Evolutionary conservation across 2,797 vertebrate species (phyloP), one percentile per base, ranked within the genome.

Genomic region (Limnodromus scolopaceus): DNA sequence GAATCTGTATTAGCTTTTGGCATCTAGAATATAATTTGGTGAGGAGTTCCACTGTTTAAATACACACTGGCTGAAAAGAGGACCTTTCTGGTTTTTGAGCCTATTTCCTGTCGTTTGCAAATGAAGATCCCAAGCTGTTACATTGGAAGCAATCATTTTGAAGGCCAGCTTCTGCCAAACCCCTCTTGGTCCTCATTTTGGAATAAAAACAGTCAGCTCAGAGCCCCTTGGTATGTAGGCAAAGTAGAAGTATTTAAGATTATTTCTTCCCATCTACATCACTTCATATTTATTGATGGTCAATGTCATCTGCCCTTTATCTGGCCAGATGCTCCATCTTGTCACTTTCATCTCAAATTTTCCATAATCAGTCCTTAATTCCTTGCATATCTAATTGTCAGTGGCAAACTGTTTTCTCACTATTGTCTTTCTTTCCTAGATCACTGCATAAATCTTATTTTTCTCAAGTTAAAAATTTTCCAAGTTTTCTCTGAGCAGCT

Each of bases 1-100:
- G 36, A 71, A 57, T 94, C 89, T 68, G 6, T 86, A 53, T 68
- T 95, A 81, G 53, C 3, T 90, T 87, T 94, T 90, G 85, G 90
- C 69, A 46, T 68, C 45, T 75, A 27, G 45, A 49, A 36, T 46
- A 6, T 46, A 43, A 70, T 51, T 77, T 92, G 79, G 25, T 75
- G 76, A 90, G 83, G 85, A 88, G 45, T 92, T 86, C 69, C 85
- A 92, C 82, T 86, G 38, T 81, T 93, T 64, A 94, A 94, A 65
- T 43, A 46, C 28, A 16, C 34, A 9, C 18, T 84, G 61, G 32
- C 85, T 87, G 32, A 83, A 89, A 72, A 95, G 53, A 90, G 10
- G 53, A 68, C 28, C 41, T 87, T 93, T 92, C 49, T 90, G 79
- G 1, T n/a, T 92, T 96, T 87, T 66, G 48, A 87, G 53, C 23